These are phyloP conservation scores for Sebastes hubbsi DNA, from an alignment of 2,797 vertebrate genomes.

Conservation along the genomic window DNA sequence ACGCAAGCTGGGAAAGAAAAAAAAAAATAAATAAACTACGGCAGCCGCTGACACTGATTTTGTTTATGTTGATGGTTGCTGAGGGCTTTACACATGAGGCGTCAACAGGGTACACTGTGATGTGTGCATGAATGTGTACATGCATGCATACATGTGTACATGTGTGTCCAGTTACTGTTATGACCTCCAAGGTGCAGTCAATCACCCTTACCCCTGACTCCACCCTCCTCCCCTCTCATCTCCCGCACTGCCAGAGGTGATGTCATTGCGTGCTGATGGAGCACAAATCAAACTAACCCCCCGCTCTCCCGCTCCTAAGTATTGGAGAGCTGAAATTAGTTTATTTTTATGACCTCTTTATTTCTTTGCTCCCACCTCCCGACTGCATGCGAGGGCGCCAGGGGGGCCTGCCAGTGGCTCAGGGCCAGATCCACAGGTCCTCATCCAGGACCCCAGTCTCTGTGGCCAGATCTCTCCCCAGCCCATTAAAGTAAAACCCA, in stretches of 20 bases:
- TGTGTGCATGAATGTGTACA: constrained; percentile 20
- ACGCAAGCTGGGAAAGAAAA: constrained; percentile 50
- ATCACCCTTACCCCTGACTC: constrained; percentile 57
- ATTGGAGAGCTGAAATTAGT: constrained; percentile 75
- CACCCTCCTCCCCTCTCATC: constrained; percentile 50
- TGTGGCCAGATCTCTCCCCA: constrained; percentile 55
- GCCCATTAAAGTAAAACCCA: constrained; percentile 62
- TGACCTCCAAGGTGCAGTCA: constrained; percentile 63
- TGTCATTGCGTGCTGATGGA: constrained; percentile 72
- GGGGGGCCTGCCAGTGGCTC: constrained; percentile 42
- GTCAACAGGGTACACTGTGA: constrained; percentile 46
- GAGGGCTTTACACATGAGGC: constrained; percentile 60
- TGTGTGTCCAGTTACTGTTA: constrained; percentile 61
- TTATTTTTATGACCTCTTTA: constrained; percentile 81
- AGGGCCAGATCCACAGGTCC: constrained; percentile 58
- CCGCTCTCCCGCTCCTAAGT: constrained; percentile 46
- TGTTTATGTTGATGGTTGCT: constrained; percentile 70
- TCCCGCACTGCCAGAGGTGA: constrained; percentile 72
- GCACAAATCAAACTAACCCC: constrained; percentile 78
- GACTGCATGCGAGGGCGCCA: constrained; percentile 52
- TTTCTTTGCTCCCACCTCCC: constrained; percentile 71
- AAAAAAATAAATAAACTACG: constrained; percentile 28
- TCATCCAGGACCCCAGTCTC: constrained; percentile 22
- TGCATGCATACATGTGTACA: constrained; percentile 33
- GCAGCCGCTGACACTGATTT: constrained; percentile 51